Base-by-base conservation (phyloP, 2,797 vertebrate species). In the Benthosema pterotum region DNA sequence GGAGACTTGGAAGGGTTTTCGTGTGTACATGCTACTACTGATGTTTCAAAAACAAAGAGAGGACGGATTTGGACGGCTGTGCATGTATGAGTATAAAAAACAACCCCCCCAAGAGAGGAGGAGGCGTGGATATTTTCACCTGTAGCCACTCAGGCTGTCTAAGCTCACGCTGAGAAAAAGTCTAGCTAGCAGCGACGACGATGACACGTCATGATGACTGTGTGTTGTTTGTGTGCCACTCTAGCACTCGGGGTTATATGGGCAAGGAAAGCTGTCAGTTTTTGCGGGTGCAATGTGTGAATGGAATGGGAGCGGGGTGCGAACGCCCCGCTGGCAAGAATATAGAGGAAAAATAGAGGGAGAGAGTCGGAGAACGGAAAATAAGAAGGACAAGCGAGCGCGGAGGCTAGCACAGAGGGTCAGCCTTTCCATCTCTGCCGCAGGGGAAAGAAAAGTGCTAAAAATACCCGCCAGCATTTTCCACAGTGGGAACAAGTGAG, bases 401-500 rank as follows among this genome's bases (percentile, higher is more conserved):
- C 19, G 52, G 78, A 88, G 85, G 80, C 77, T 81, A 85, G 72
- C 52, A 2, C 65, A 56, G n/a, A n/a, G 81, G 85, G 88, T 89
- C 89, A 88, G 78, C 45, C 59, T 76, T 77, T 82, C 80, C 71
- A 82, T 87, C 75, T 75, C 12, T 60, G 78, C 88, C 49, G 69
- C 80, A 82, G 87, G 84, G 83, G 66, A 69, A 74, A 71, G n/a
- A n/a, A 75, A 77, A 75, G 75, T 65, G 72, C 85, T 87, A 90
- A 88, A 90, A 90, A 90, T 90, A 90, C 83, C 89, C 81, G 78
- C 59, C 56, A 76, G 82, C 74, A 77, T 49, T 59, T 80, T 77
- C 71, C 75, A 58, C 52, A 38, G 16, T 25, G 32, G 42, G 57
- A 48, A 25, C 53, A 13, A 55, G 65, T 65, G 63, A 73, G 52